Evolutionary conservation across 2,888 invertebrate species (phyloP), one percentile per base, ranked within the genome.

Genomic region (Drosophila rellima): DNA sequence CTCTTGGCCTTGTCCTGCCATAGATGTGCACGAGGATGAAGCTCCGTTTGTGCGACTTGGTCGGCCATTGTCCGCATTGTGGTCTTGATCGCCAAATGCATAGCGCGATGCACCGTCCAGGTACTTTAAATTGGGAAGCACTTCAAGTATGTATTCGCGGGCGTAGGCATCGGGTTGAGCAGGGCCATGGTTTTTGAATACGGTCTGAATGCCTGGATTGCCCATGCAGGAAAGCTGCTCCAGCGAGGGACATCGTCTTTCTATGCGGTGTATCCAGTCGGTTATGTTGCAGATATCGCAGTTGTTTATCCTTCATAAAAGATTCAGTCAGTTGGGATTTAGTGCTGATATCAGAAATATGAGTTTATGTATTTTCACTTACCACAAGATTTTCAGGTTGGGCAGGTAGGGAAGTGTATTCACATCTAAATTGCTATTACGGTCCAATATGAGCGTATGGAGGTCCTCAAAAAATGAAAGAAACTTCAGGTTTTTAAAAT

Each of bases 371-470:
- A 35, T 1, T 1, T 0, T 8, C 6, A 67, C 89, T 93, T 88
- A 94, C 96, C 97, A 98, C 23, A 98, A 92, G 42, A 97, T 94
- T 88, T 95, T 95, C 18, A 98, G 92, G 79, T 94, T 95, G 0
- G 96, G 95, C 91, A 97, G 92, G 40, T 94, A 94, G 0, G 97
- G 97, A 50, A 97, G 93, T 13, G 94, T 93, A 35, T 95, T 95
- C 55, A 94, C 94, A 44, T 96, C 95, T 29, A 95, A 94, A 63
- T 97, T 94, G 2, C 94, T 94, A 90, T 98, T 98, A 80, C 96
- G 95, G 91, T 98, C 98, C 76, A 97, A 94, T 78, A 97, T 97
- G 13, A 97, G 92, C 0, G 96, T 96, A 10, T 95, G 95, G 62
- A 97, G 91, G 65, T 95, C 94, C 65, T 94, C 95, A 92, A 97